Conservation (phyloP, 2,888 invertebrate genomes). For the Tanypteryx hageni region DNA sequence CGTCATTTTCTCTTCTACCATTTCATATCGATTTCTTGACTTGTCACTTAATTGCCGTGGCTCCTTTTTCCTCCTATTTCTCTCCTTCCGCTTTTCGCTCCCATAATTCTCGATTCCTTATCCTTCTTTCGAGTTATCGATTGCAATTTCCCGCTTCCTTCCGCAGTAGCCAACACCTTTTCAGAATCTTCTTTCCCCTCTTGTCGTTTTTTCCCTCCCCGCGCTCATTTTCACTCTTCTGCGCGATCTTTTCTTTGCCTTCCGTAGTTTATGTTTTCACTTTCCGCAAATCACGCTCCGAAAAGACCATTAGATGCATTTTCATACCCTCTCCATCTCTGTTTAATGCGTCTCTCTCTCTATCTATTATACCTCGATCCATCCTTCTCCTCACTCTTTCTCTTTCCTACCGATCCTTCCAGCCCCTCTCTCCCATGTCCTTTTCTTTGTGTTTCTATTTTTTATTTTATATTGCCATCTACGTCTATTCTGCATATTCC, state of each 20-base stretch:
- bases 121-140: constrained; percentile 8
- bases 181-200: neutral
- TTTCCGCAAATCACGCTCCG: neutral
- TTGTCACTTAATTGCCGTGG: neutral
- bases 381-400: neutral
- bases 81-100: neutral
- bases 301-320: neutral
- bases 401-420: neutral
- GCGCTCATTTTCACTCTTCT: neutral
- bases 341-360: neutral
- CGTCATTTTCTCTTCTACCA: neutral
- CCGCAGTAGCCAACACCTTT: constrained; percentile 21
- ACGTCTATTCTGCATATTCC: neutral
- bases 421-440: neutral
- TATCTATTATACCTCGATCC: neutral
- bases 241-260: neutral
- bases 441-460: neutral
- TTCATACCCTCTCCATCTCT: neutral
- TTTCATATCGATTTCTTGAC: constrained; percentile 13
- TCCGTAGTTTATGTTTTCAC: neutral
- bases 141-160: neutral
- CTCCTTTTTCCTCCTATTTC: neutral
- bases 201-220: neutral
- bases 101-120: constrained; percentile 18
- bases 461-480: neutral